A percentile compares a stretch with the other conserved stretches of the same genome.
These are phyloP conservation scores for Tenebrosternarchus preto DNA, from an alignment of 2,113 vertebrate genomes.

Conservation along the genomic window DNA sequence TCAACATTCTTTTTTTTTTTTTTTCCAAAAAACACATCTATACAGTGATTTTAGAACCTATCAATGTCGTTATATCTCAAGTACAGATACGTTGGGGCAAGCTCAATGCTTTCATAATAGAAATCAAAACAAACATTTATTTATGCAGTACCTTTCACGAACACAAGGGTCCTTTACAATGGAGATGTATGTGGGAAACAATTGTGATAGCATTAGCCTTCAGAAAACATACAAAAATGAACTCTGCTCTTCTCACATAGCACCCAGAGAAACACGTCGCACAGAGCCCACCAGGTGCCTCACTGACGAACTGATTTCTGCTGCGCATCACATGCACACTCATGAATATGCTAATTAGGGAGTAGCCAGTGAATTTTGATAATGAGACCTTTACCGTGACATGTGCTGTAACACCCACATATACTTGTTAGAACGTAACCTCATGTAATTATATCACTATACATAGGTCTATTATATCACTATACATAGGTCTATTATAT, in stretches of 20 bases:
- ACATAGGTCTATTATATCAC: no score
- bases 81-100: not conserved
- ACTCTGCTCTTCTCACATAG: not conserved
- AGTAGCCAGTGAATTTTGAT: conserved; percentile 7
- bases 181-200: no score
- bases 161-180: not conserved
- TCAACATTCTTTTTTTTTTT: not conserved
- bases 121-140: no score
- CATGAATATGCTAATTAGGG: conserved; percentile 26
- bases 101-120: not conserved
- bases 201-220: not conserved
- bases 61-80: no score
- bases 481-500: not conserved
- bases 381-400: conserved; percentile 38
- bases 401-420: conserved; percentile 17
- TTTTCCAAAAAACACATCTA: not conserved
- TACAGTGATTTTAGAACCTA: not conserved
- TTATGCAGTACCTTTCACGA: no score
- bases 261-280: not conserved
- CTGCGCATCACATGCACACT: not conserved
- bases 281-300: not conserved
- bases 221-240: not conserved
- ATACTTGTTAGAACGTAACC: not conserved
- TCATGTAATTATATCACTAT: not conserved
- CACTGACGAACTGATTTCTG: conserved; percentile 15